phyloP scores from a whole-genome alignment of 2,888 invertebrate species.

The Drosophila mulleri region DNA sequence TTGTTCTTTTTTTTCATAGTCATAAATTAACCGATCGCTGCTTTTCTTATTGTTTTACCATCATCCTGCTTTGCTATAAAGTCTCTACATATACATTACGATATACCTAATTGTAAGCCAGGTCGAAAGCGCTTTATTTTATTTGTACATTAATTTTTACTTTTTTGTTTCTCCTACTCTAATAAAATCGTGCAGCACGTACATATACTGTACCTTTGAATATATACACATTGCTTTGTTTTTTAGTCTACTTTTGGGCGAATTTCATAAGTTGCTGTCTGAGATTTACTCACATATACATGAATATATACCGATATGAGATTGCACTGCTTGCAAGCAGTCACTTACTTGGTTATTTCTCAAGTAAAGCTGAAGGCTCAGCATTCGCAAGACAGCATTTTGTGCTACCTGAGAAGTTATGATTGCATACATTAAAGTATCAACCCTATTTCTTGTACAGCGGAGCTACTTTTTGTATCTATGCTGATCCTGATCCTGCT shows the following conservation, averaged over 20 bases:
- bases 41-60: slow-evolving; percentile 46
- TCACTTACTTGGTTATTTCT: background rate
- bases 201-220: slow-evolving; percentile 14
- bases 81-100: slow-evolving; percentile 30
- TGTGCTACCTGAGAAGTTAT: no score
- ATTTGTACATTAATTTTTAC: background rate
- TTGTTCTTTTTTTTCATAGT: slow-evolving; percentile 49
- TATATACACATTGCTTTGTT: background rate
- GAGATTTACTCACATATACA: background rate
- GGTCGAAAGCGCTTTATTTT: slow-evolving; percentile 40
- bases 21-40: slow-evolving; percentile 67
- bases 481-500: no score
- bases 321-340: no score
- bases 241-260: slow-evolving; percentile 10
- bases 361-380: background rate
- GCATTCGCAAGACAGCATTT: no score
- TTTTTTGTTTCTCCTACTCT: slow-evolving; percentile 46
- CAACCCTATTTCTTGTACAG: no score
- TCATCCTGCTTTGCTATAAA: slow-evolving; percentile 63
- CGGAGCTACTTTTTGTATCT: no score
- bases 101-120: slow-evolving; percentile 50
- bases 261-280: rapidly evolving
- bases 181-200: slow-evolving; percentile 41
- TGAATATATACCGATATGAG: no score
- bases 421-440: no score